Percentiles rank a stretch among this genome's conserved stretches.
Evolutionary conservation across 2,888 invertebrate species (phyloP).

Genomic region (Melinopterus prodromus): DNA sequence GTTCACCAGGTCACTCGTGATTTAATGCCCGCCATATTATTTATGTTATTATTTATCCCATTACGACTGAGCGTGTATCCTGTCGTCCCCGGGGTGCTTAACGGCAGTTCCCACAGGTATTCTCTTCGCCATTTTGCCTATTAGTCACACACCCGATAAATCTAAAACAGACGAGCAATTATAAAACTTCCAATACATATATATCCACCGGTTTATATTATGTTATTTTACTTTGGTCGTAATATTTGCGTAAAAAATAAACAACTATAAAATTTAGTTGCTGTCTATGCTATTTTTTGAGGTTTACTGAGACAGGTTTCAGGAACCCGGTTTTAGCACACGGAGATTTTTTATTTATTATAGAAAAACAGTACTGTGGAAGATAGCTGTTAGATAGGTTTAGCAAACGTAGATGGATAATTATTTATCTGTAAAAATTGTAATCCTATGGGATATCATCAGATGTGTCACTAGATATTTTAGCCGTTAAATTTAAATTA

Average conservation of each 20-base stretch:
- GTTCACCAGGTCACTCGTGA: background rate
- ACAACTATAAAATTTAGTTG: no score
- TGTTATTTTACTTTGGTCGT: background rate
- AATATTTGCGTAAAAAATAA: background rate
- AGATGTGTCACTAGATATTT: no score
- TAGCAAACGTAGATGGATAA: no score
- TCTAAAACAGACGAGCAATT: background rate
- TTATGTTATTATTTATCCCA: background rate
- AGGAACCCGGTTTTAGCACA: no score
- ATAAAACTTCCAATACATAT: background rate
- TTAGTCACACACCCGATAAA: background rate
- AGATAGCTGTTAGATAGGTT: no score
- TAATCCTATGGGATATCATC: no score
- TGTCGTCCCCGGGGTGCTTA: background rate
- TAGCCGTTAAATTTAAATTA: no score
- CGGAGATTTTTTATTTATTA: no score
- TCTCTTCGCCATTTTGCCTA: background rate
- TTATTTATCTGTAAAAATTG: no score
- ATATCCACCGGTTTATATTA: background rate
- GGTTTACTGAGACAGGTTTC: no score
- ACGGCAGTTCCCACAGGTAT: conserved; percentile 4
- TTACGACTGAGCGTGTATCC: background rate
- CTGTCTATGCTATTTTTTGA: no score
- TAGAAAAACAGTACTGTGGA: no score
- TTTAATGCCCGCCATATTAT: background rate